These are phyloP conservation scores for Ptilodon capucinus DNA, from an alignment of 2,888 invertebrate genomes.

Conservation along the genomic window DNA sequence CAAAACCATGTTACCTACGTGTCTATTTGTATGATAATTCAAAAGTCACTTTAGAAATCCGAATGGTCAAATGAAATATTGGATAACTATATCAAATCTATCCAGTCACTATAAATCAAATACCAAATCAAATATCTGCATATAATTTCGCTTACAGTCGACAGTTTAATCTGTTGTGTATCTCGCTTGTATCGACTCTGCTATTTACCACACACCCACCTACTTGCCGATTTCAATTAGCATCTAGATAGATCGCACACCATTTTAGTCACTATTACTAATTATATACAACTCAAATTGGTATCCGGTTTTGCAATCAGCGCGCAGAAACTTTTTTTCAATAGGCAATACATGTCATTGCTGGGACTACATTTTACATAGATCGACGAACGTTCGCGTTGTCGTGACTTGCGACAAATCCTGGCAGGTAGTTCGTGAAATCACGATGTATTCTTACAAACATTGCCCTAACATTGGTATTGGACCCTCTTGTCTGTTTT, in stretches of 20 bases:
- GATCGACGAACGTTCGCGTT: no score
- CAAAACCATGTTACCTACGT: no score
- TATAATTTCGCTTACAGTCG: conserved; percentile 12
- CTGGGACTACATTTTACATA: no score
- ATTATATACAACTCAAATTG: background rate
- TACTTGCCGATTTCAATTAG: conserved; percentile 22
- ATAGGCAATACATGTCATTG: conserved; percentile 26
- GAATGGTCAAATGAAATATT: background rate
- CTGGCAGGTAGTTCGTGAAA: no score
- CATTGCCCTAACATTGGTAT: no score
- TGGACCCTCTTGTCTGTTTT: no score
- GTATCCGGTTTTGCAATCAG: background rate
- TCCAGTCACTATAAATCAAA: background rate
- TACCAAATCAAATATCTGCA: background rate
- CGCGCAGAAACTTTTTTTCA: conserved; percentile 14
- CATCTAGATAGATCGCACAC: conserved; percentile 15
- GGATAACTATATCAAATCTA: background rate
- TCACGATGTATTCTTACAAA: no score
- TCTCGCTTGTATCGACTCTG: conserved; percentile 17
- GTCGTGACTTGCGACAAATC: no score
- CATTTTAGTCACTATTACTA: conserved; percentile 19
- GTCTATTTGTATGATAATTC: no score
- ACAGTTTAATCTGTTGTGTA: conserved; percentile 15
- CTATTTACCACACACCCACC: conserved; percentile 11
- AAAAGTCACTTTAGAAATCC: no score